A percentile compares a stretch with the other conserved stretches of the same genome.
Evolutionary conservation across 2,113 vertebrate genomes (phyloP).

Genomic region (Mystacornis crossleyi): DNA sequence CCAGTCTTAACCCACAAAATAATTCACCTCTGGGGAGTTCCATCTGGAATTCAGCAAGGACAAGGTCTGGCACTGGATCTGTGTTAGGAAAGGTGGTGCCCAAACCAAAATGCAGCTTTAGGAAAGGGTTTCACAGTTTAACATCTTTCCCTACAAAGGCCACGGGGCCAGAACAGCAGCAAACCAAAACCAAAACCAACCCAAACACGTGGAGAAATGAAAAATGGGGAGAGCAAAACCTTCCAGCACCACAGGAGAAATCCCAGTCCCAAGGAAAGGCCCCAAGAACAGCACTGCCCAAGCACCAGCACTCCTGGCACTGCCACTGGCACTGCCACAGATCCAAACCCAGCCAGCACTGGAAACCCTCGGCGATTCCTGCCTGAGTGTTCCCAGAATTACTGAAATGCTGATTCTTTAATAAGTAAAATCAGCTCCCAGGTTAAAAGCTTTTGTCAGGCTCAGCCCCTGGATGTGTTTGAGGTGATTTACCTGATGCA

Average conservation of each 20-base stretch:
- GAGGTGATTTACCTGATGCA: not conserved
- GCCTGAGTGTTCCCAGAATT: not conserved
- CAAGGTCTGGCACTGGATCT: not conserved
- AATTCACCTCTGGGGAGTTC: not conserved
- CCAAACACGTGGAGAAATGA: not conserved
- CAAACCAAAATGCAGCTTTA: not conserved
- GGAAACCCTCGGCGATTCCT: not conserved
- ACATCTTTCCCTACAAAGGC: not conserved
- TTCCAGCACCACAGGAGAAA: not conserved
- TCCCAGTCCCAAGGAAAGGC: not conserved
- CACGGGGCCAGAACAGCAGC: accelerated
- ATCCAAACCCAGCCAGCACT: not conserved
- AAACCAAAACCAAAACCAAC: not conserved
- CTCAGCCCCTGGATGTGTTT: not conserved
- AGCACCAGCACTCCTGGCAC: not conserved
- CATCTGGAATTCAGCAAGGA: not conserved
- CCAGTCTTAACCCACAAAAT: not conserved
- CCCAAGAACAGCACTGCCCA: not conserved
- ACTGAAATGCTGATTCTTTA: not conserved
- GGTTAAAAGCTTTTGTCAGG: not conserved
- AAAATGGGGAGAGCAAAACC: not conserved
- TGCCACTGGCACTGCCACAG: not conserved
- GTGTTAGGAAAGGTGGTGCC: not conserved
- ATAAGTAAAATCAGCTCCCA: not conserved
- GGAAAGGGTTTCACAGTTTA: not conserved